Conservation (phyloP, 1,140 invertebrate species). For the Cardiocondyla obscurior region DNA sequence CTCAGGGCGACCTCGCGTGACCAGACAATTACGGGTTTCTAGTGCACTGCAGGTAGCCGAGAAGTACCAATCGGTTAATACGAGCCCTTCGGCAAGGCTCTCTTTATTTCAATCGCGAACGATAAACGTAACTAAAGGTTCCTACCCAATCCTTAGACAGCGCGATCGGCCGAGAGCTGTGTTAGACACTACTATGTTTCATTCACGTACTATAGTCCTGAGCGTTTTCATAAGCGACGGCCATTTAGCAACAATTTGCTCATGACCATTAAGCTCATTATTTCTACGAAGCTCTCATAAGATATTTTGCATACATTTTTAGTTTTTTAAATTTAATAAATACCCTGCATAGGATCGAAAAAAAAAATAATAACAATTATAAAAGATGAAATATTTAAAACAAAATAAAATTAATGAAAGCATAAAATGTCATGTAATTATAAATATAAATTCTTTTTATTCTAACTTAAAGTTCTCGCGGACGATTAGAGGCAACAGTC, state of each 20-base stretch:
- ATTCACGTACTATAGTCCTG: neutral
- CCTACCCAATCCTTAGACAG: conserved; percentile 31
- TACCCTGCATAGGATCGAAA: neutral
- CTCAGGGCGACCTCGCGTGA: conserved; percentile 71
- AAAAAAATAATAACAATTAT: neutral
- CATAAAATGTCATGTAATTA: too few species aligned
- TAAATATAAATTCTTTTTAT: neutral
- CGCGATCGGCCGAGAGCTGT: neutral
- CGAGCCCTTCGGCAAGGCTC: conserved; percentile 44
- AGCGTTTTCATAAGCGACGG: neutral
- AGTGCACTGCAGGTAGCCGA: conserved; percentile 57
- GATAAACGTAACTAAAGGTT: conserved; percentile 42
- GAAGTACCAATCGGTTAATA: conserved; percentile 66
- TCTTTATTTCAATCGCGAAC: conserved; percentile 45
- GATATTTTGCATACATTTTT: neutral
- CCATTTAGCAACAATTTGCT: conserved; percentile 1
- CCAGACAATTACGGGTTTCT: conserved; percentile 69
- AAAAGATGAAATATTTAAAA: neutral
- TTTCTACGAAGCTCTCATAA: neutral
- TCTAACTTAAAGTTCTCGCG: neutral
- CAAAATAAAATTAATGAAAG: neutral
- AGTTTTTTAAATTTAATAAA: neutral
- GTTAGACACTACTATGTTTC: neutral
- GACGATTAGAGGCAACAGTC: neutral
- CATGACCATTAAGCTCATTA: neutral